A percentile compares a stretch with the other conserved stretches of the same genome.
Conservation (phyloP, 2,888 invertebrate species). For the Chromoteleia sp. region DNA sequence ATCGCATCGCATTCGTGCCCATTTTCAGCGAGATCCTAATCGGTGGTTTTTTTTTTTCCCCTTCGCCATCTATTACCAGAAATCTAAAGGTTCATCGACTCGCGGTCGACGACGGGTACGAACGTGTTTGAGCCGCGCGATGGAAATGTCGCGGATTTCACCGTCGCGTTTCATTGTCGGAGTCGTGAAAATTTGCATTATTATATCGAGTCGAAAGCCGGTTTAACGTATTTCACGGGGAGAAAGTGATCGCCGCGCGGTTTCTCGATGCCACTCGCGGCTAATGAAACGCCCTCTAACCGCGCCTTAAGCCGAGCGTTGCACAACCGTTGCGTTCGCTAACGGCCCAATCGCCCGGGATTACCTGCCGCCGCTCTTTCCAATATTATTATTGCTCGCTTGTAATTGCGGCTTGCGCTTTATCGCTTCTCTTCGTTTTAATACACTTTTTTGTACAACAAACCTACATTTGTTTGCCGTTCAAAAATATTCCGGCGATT, state of each 20-base stretch:
- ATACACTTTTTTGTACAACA: background rate
- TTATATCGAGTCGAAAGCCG: slow-evolving; percentile 46
- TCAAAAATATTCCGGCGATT: no score
- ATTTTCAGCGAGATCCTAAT: slow-evolving; percentile 20
- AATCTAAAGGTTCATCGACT: slow-evolving; percentile 21
- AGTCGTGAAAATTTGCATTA: slow-evolving; percentile 43
- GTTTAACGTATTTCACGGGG: slow-evolving; percentile 28
- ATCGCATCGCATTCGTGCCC: no score
- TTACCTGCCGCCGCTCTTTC: slow-evolving; percentile 20
- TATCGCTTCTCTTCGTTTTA: background rate
- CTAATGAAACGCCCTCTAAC: slow-evolving; percentile 76
- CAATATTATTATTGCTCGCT: slow-evolving; percentile 1
- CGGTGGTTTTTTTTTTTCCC: background rate
- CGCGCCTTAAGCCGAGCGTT: slow-evolving; percentile 77
- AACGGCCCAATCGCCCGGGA: slow-evolving; percentile 11
- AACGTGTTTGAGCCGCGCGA: no score
- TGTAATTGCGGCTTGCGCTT: background rate
- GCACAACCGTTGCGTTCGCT: slow-evolving; percentile 73
- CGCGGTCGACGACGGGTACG: background rate
- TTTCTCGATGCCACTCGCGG: slow-evolving; percentile 48
- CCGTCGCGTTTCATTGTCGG: slow-evolving; percentile 12
- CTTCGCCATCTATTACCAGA: slow-evolving; percentile 7
- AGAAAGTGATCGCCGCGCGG: slow-evolving; percentile 51
- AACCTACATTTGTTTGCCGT: no score
- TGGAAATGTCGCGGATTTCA: slow-evolving; percentile 39